Evolutionary conservation across 2,888 invertebrate genomes (phyloP).

Genomic region (Eudemis profundana): DNA sequence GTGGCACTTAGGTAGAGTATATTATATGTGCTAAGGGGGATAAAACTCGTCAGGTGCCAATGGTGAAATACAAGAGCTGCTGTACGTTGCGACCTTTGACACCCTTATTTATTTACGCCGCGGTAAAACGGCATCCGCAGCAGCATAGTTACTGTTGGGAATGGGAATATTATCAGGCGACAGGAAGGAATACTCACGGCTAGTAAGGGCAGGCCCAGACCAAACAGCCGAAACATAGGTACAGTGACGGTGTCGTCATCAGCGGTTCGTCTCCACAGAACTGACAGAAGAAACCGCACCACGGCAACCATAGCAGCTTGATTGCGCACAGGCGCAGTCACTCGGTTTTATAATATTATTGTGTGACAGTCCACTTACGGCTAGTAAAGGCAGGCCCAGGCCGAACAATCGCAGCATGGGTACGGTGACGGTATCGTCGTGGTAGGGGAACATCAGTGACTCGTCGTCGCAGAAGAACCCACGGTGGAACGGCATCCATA

Average conservation of each 20-base stretch:
- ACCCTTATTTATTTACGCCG: no score
- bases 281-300: no score
- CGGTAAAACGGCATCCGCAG: no score
- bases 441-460: constrained; percentile 93
- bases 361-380: constrained; percentile 87
- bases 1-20: no score
- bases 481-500: constrained; percentile 88
- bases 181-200: constrained; percentile 84
- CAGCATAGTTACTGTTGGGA: no score
- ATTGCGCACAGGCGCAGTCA: neutral
- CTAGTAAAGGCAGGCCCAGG: constrained; percentile 87
- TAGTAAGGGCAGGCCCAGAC: constrained; percentile 87
- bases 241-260: constrained; percentile 90
- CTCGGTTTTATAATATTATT: no score
- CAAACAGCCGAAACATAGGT: constrained; percentile 88
- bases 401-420: constrained; percentile 89
- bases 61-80: no score
- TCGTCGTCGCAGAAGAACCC: constrained; percentile 98
- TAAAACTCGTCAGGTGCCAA: no score
- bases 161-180: no score
- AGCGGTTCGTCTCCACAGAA: constrained; percentile 97
- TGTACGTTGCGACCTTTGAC: no score
- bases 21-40: no score
- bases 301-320: neutral
- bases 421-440: constrained; percentile 90